A percentile compares a stretch with the other conserved stretches of the same genome.
phyloP scores from a whole-genome alignment of 23 tunicate species.

The Oikopleura albicans region DNA sequence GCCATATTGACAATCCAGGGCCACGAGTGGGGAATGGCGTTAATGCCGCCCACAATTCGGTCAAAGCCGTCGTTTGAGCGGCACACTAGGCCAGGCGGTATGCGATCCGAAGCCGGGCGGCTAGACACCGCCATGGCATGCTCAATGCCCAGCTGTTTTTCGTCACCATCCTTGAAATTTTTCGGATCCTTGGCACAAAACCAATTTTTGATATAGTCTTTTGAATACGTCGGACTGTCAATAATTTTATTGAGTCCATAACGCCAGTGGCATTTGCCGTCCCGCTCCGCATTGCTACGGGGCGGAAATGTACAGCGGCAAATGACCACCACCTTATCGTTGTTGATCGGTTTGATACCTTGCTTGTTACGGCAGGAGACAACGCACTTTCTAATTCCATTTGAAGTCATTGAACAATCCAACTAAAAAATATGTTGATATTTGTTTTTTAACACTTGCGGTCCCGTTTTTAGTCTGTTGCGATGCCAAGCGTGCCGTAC shows the following conservation, averaged over 20 bases:
- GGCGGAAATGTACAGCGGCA: too few species aligned
- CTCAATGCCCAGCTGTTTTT: neutral
- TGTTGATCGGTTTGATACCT: neutral
- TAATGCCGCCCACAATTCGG: too few species aligned
- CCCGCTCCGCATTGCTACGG: too few species aligned
- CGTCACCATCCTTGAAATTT: neutral
- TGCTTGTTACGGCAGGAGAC: neutral
- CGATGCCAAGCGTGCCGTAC: too few species aligned
- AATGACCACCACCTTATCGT: neutral
- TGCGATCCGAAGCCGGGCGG: neutral
- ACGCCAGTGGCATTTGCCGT: too few species aligned
- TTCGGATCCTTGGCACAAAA: neutral
- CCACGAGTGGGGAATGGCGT: too few species aligned
- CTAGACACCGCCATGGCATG: neutral
- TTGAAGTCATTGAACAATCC: neutral
- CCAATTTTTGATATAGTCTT: neutral
- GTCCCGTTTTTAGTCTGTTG: too few species aligned
- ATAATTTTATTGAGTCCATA: neutral
- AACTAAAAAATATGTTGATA: too few species aligned
- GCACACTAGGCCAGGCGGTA: neutral
- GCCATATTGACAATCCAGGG: too few species aligned
- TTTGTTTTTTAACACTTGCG: too few species aligned
- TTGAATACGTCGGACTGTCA: neutral
- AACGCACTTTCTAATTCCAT: neutral
- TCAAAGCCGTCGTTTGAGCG: too few species aligned